Base-by-base conservation (phyloP, 2,797 vertebrate genomes). In the Champsocephalus gunnari region DNA sequence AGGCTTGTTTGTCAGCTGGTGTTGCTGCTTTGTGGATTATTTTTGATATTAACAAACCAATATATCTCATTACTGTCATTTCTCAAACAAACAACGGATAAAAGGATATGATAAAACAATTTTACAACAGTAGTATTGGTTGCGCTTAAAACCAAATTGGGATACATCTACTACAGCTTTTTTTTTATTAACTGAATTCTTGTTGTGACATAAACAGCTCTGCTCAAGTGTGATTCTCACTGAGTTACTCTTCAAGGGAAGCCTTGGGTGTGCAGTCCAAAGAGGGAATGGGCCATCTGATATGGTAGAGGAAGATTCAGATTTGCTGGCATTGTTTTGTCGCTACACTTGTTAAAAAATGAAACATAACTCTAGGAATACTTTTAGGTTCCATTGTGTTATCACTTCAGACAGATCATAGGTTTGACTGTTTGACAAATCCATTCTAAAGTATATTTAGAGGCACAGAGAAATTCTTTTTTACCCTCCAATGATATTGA, bases 401-500 rank as follows among this genome's bases (percentile, higher is more conserved):
- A 28, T 73, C 13, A 43, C 6, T 47, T 79, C 38, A 11, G 28
- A 76, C 51, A 53, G 78, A 57, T 73, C 24, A 50, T 21, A 13
- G 17, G 2, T 73, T 60, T 67, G 67, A 79, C 32, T 83, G 70
- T 64, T 60, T 54, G 21, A 59, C 48, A 55, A 43, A 38, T 43
- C n/a, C n/a, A 13, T 59, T 53, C 28, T 55, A 6, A 63, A 58
- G 57, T 53, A 70, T 53, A 73, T 66, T 65, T 28, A 65, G 48
- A 75, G 8, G 1, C 6, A 62, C 66, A 75, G 34, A 44, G 45
- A 63, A 12, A 21, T 32, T 21, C 12, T 28, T 75, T 49, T 73
- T 58, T 56, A 4, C 14, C 10, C 28, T 70, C 16, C 41, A 71
- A 32, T 75, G 48, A 51, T 75, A 90, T 84, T 85, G 84, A 91